Evolutionary conservation across 2,113 vertebrate species (phyloP).

Genomic region (Neotoma lepida): DNA sequence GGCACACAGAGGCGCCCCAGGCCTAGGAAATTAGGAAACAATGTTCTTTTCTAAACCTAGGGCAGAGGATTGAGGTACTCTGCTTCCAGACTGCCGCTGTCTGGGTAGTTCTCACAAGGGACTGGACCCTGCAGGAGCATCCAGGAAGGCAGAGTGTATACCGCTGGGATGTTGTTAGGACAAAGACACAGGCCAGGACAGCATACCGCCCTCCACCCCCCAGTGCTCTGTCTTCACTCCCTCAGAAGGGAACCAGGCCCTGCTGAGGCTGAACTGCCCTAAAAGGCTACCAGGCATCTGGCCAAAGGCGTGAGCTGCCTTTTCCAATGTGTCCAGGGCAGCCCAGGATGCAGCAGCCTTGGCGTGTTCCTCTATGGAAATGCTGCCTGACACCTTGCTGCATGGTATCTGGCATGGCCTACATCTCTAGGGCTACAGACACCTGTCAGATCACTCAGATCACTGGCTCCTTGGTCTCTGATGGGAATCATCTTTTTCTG

Average conservation of each 20-base stretch:
- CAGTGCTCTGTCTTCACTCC: not conserved
- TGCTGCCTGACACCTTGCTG: not conserved
- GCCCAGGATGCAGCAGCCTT: slow-evolving; percentile 50
- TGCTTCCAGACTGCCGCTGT: not conserved
- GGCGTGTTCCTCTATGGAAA: slow-evolving; percentile 5
- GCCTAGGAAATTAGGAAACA: not conserved
- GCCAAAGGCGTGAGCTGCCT: slow-evolving; percentile 66
- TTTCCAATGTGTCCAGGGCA: slow-evolving; percentile 55
- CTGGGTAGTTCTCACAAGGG: not conserved
- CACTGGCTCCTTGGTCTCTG: not conserved
- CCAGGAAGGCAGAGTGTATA: not conserved
- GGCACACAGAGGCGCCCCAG: not conserved
- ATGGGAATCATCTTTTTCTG: not conserved
- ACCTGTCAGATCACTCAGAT: accelerated
- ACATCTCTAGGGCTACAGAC: accelerated
- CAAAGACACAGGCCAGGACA: not conserved
- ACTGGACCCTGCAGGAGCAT: not conserved
- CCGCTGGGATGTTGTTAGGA: not conserved
- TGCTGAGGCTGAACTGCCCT: slow-evolving; percentile 53
- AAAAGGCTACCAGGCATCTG: slow-evolving; percentile 65
- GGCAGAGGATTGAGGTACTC: not conserved
- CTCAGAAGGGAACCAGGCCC: not conserved
- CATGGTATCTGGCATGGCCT: not conserved
- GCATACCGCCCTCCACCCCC: not conserved
- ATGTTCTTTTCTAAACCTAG: slow-evolving; percentile 31